Percentiles rank a stretch among this genome's conserved stretches.
phyloP scores from a whole-genome alignment of 2,113 vertebrate species.

The Ramphastos sulfuratus region DNA sequence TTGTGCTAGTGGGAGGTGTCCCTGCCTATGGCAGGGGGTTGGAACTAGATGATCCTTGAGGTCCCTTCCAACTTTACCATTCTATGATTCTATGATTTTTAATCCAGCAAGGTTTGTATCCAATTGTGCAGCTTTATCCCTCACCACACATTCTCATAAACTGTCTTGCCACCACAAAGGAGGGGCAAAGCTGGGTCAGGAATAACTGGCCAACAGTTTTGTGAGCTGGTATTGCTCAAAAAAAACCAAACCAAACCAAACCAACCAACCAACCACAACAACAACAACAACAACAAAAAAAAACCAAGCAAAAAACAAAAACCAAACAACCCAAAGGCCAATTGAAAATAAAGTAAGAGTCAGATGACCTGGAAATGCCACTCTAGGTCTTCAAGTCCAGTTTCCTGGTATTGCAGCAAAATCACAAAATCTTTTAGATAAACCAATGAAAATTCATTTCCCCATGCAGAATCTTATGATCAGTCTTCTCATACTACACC shows the following conservation, averaged over 20 bases:
- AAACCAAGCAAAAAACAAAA: no score
- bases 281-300: not conserved
- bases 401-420: not conserved
- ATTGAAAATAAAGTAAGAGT: not conserved
- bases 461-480: not conserved
- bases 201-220: not conserved
- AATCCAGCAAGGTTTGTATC: not conserved
- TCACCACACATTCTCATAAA: not conserved
- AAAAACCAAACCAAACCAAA: no score
- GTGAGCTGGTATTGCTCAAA: not conserved
- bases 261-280: no score
- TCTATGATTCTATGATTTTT: no score
- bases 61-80: no score
- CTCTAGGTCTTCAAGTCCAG: not conserved
- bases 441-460: not conserved
- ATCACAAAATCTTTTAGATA: not conserved
- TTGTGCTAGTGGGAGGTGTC: no score
- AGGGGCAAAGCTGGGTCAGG: not conserved
- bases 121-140: not conserved
- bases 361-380: not conserved
- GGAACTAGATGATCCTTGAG: no score
- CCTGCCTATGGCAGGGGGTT: no score
- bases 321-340: not conserved
- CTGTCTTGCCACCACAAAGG: fast-evolving
- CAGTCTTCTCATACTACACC: not conserved